Percentiles rank a stretch among this genome's conserved stretches.
These are phyloP conservation scores for Odontamblyopus lacepedii DNA, from an alignment of 2,797 vertebrate genomes.

Conservation along the genomic window DNA sequence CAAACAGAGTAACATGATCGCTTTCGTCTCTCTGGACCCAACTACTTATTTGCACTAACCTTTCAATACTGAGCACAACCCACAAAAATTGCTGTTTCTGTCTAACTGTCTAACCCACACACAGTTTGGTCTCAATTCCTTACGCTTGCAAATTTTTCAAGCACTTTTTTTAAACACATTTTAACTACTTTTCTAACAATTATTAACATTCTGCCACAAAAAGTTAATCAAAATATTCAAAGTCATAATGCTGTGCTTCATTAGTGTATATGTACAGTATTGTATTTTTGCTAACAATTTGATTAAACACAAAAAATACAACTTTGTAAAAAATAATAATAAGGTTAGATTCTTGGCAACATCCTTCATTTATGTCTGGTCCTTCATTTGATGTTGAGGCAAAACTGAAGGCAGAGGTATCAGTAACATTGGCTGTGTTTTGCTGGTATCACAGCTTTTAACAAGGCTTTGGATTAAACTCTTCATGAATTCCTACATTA, in stretches of 20 bases:
- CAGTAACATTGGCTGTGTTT: slow-evolving; percentile 37
- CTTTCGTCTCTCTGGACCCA: no score
- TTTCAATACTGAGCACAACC: no score
- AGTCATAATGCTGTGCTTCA: slow-evolving; percentile 2
- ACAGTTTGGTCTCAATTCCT: no score
- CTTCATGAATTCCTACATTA: not conserved
- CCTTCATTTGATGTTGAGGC: slow-evolving; percentile 31
- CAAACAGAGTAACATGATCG: no score
- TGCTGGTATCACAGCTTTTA: slow-evolving; percentile 20
- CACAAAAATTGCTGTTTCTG: no score
- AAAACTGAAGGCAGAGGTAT: slow-evolving; percentile 43
- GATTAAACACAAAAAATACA: not conserved
- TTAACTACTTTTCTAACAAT: no score
- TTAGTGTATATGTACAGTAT: not conserved
- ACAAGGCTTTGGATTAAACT: slow-evolving; percentile 1
- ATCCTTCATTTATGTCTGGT: slow-evolving; percentile 4
- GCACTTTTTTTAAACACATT: no score
- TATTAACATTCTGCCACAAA: no score
- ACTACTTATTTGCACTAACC: no score
- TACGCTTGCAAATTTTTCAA: no score
- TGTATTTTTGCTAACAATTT: slow-evolving; percentile 32
- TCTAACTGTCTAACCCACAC: no score
- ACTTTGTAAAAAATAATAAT: not conserved
- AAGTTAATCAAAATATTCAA: not conserved
- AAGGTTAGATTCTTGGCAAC: slow-evolving; percentile 25